Evolutionary conservation across 1,140 invertebrate species (phyloP).

Genomic region (Plectrocnemia conspersa): DNA sequence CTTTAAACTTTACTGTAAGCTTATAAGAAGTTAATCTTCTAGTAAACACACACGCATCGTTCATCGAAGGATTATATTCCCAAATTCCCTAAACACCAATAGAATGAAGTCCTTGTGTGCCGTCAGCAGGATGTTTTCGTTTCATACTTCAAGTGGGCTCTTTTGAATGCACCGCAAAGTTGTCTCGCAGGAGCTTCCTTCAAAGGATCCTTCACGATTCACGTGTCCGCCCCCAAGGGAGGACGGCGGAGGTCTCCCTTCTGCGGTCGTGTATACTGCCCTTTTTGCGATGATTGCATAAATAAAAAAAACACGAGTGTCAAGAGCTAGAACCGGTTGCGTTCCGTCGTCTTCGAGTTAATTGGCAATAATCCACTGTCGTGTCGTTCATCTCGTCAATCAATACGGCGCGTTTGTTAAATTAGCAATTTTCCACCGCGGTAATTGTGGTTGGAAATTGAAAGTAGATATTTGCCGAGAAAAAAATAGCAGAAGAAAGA

Average conservation of each 20-base stretch:
- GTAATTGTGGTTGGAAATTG: conserved; percentile 11
- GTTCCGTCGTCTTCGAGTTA: too few relatives aligned
- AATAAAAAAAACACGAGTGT: too few relatives aligned
- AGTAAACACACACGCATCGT: neutral
- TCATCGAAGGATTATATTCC: neutral
- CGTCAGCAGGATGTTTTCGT: conserved; percentile 12
- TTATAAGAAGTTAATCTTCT: too few relatives aligned
- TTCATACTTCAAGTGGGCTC: conserved; percentile 5
- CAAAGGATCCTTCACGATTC: too few relatives aligned
- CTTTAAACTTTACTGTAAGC: too few relatives aligned
- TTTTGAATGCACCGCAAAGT: conserved; percentile 8
- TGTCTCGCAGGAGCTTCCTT: neutral
- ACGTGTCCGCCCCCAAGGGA: too few relatives aligned
- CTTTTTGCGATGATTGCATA: too few relatives aligned
- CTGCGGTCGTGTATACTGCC: too few relatives aligned
- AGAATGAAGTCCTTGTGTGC: neutral
- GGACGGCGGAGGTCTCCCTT: too few relatives aligned
- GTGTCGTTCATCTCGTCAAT: neutral
- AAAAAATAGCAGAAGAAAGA: conserved; percentile 7
- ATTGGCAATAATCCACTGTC: too few relatives aligned
- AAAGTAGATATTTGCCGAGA: neutral
- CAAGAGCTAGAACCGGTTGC: too few relatives aligned
- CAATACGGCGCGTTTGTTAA: neutral
- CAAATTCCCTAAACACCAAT: neutral
- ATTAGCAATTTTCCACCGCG: conserved; percentile 4